These are phyloP conservation scores for Melanotaenia nigrans DNA, from an alignment of 2,797 vertebrate species.

Conservation along the genomic window DNA sequence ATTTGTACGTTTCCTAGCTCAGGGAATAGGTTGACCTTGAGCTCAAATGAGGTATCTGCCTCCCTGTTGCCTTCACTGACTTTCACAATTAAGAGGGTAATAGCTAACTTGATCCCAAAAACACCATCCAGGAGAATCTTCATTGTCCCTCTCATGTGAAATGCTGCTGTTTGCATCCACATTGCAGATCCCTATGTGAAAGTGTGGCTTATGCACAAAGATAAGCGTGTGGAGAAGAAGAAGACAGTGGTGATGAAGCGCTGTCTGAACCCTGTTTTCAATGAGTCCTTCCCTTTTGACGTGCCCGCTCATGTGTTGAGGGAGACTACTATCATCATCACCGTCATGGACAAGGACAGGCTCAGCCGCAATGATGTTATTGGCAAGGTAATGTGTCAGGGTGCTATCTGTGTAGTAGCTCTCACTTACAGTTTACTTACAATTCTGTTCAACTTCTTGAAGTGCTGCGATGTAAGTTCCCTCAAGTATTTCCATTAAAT, in stretches of 20 bases:
- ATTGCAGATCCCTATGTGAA: slow-evolving; percentile 96
- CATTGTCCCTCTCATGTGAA: slow-evolving; percentile 28
- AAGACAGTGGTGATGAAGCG: slow-evolving; percentile 99
- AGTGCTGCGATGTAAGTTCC: neutral
- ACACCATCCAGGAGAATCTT: slow-evolving; percentile 31
- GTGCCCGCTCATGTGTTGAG: slow-evolving; percentile 96
- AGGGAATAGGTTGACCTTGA: slow-evolving; percentile 73
- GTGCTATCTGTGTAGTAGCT: neutral
- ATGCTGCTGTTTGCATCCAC: slow-evolving; percentile 20
- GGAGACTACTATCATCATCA: slow-evolving; percentile 99
- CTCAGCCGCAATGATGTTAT: slow-evolving; percentile 99
- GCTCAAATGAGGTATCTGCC: slow-evolving; percentile 64
- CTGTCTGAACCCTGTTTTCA: slow-evolving; percentile 97
- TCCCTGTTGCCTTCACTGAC: slow-evolving; percentile 63
- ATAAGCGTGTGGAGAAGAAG: slow-evolving; percentile 99
- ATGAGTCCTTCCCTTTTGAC: slow-evolving; percentile 97
- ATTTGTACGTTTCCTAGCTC: slow-evolving; percentile 71
- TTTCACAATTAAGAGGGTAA: slow-evolving; percentile 71
- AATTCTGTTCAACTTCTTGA: neutral
- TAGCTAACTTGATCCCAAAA: slow-evolving; percentile 66
- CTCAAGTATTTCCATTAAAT: neutral
- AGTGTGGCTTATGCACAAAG: slow-evolving; percentile 99
- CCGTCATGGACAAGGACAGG: slow-evolving; percentile 99
- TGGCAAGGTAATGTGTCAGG: slow-evolving; percentile 88
- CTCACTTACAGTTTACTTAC: neutral